Base-by-base conservation (phyloP, 64 coral and sea anemone species). In the Actinia tenebrosa region DNA sequence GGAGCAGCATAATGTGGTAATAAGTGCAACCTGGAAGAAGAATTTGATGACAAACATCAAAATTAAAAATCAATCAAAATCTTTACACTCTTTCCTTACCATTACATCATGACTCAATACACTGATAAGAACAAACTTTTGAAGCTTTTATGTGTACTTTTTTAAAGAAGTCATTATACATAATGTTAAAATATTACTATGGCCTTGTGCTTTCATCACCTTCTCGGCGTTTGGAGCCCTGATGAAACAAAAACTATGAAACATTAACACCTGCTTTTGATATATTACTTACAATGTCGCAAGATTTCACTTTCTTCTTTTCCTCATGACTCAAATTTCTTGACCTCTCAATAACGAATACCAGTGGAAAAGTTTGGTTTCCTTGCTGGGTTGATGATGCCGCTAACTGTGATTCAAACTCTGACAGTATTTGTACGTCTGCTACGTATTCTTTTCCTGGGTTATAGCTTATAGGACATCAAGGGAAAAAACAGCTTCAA, bases 211-310 rank as follows among this genome's bases (percentile, higher is more conserved):
- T 37, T 37, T 37, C 30, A 37, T 37, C 30, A 37, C 0, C 30
- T 37, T 37, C 30, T 37, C 30, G 0, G 30, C 1, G 30, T 37
- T 37, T 37, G 30, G 30, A 37, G 1, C 30, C 30, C 30, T 37
- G 30, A 37, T 37, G 30, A 37, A 37, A 37, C 30, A 37, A 37
- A 37, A 37, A 37, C 30, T 1, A 37, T 1, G 0, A 37, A 37
- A 37, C 30, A 37, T 37, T 37, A 0, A 37, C 30, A 37, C 61
- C 2, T 0, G 53, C 11, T 55, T 19, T 64, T 37, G 30, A 37
- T 64, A 0, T 66, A 5, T n/a, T 23, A 58, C 91, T 84, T 92
- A 95, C 94, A 95, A 95, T 92, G 30, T 95, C 90, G 59, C 83
- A 89, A 30, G 79, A 83, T 43, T 89, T 86, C 23, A 92, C 77